phyloP scores from a whole-genome alignment of 1,140 invertebrate genomes.

The Antheraea mylitta region DNA sequence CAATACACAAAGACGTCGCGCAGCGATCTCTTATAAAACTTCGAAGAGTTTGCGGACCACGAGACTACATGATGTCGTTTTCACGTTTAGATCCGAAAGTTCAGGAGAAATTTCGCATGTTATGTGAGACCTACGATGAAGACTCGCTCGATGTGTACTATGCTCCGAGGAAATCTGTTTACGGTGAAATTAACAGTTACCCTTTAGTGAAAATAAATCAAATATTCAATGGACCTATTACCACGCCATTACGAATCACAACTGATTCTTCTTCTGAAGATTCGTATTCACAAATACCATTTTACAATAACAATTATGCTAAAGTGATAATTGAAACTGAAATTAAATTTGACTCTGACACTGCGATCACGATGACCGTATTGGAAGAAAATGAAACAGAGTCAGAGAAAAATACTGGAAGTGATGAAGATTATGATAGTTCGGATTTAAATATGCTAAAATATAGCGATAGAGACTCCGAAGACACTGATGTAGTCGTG shows the following conservation, averaged over 20 bases:
- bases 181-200: slow-evolving; percentile 39
- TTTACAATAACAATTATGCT: slow-evolving; percentile 64
- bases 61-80: slow-evolving; percentile 81
- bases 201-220: slow-evolving; percentile 60
- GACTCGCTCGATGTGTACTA: slow-evolving; percentile 70
- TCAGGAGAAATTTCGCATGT: slow-evolving; percentile 82
- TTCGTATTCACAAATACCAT: slow-evolving; percentile 46
- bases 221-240: slow-evolving; percentile 45
- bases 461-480: slow-evolving; percentile 79
- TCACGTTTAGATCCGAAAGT: slow-evolving; percentile 75
- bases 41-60: slow-evolving; percentile 80
- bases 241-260: slow-evolving; percentile 48
- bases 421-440: slow-evolving; percentile 74
- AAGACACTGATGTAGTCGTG: slow-evolving; percentile 78
- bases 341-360: slow-evolving; percentile 88
- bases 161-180: slow-evolving; percentile 48
- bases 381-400: slow-evolving; percentile 82
- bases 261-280: slow-evolving; percentile 70
- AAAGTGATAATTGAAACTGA: slow-evolving; percentile 89
- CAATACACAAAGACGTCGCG: slow-evolving; percentile 84
- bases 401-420: slow-evolving; percentile 62
- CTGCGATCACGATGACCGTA: slow-evolving; percentile 89
- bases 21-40: slow-evolving; percentile 84
- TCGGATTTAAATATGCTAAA: slow-evolving; percentile 76
- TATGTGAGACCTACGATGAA: slow-evolving; percentile 84